Conservation (phyloP, 2,797 vertebrate genomes). For the Rhinophrynus dorsalis region DNA sequence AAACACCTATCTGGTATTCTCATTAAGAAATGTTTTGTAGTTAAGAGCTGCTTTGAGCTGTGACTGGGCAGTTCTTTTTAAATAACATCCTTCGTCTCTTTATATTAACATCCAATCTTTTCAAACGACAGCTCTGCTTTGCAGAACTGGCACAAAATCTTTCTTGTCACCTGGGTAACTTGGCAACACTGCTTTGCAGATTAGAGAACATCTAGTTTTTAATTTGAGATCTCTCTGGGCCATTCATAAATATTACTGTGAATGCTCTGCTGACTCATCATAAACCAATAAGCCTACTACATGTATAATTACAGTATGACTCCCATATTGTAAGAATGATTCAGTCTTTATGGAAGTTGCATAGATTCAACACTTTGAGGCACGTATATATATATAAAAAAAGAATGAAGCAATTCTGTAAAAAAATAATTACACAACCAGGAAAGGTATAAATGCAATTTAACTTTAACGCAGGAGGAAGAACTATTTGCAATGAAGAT, state of each 20-base stretch:
- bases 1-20: background rate
- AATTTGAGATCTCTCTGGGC: background rate
- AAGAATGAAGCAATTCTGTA: too few species aligned
- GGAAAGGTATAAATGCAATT: too few species aligned
- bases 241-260: background rate
- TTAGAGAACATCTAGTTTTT: slow-evolving; percentile 8
- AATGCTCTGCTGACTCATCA: background rate
- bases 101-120: slow-evolving; percentile 10
- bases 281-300: background rate
- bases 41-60: slow-evolving; percentile 8
- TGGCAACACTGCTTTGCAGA: background rate
- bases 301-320: background rate
- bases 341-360: too few species aligned
- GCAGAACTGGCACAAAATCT: slow-evolving; percentile 9
- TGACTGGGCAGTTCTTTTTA: slow-evolving; percentile 9
- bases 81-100: slow-evolving; percentile 18
- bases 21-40: background rate
- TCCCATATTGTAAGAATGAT: background rate
- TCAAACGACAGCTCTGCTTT: slow-evolving; percentile 1
- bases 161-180: slow-evolving; percentile 19
- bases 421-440: too few species aligned
- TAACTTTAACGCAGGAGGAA: too few species aligned
- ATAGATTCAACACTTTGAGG: too few species aligned
- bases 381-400: too few species aligned
- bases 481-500: too few species aligned